Conservation (phyloP, 2,113 vertebrate species). For the Clinocottus analis region DNA sequence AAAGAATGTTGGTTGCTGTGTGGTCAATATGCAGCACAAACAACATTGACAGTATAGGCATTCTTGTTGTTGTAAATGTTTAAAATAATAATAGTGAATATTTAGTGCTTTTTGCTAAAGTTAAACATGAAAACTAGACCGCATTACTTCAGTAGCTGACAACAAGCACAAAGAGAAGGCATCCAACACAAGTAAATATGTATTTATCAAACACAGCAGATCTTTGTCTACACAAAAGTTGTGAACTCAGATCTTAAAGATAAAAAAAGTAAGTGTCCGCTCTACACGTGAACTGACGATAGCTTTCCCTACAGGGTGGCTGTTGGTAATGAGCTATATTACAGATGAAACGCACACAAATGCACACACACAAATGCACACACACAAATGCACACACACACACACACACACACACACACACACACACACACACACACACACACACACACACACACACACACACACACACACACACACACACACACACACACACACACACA, state of each 20-base stretch:
- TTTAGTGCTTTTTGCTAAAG: neutral
- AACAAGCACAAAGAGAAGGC: neutral
- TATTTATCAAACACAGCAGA: slow-evolving; percentile 8
- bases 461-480: too few relatives aligned
- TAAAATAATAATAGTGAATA: neutral
- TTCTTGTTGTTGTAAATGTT: neutral
- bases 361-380: slow-evolving; percentile 81
- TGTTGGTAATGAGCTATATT: neutral
- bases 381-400: too few relatives aligned
- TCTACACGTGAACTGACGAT: neutral
- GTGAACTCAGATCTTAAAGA: slow-evolving; percentile 14
- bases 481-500: too few relatives aligned
- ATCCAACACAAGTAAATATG: neutral
- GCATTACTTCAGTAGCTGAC: neutral
- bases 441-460: too few relatives aligned
- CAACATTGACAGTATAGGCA: neutral
- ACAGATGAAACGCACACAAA: neutral
- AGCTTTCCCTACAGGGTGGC: neutral
- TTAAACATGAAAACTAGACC: neutral
- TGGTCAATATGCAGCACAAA: neutral
- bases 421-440: too few relatives aligned
- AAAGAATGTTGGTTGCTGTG: neutral
- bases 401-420: too few relatives aligned
- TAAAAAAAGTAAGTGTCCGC: neutral
- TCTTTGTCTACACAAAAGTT: neutral